Base-by-base conservation (phyloP, 1,140 invertebrate species). In the Achatina immaculata region DNA sequence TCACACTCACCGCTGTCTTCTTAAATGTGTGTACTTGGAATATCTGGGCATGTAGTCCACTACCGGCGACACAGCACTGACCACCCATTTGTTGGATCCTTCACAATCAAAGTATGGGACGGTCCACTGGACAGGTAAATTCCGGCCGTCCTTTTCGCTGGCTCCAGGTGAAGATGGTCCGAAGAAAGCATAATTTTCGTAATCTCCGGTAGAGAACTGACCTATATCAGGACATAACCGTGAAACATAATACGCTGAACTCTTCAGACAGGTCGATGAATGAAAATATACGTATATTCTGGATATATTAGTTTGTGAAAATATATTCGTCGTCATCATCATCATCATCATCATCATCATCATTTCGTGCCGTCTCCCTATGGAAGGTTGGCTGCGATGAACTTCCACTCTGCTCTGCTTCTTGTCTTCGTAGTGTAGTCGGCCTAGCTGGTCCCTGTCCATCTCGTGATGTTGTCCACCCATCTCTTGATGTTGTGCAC, bases 31-130 rank as follows among this genome's bases (percentile, higher is more conserved):
- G 90, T 96, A 99, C 85, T 96, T 95, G 28, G 81, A 83, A 90
- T 99, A 98, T 55, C 98, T 92, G 14, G 97, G 97, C 92, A 96
- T 98, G 77, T 98, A 96, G 91, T 99, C 98, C 62, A 96, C 96
- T 76, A 99, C 95, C 0, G 97, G 97, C 69, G 96, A 95, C 11
- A 97, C 95, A 34, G 97, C 97, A 78, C 94, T 95, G 2, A 98
- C 95, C 7, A 99, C 91, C 98, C 98, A 99, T 90, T 97, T 96
- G 91, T 99, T 98, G 0, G 97, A 95, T 85, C 96, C 93, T 21
- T 95, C 95, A 91, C 98, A 99, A 92, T 99, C 98, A 91, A 97
- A 99, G 91, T 99, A 99, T 0, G 98, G 97, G 71, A 21, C 92
- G 1, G 96, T 97, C 94, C 95, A 99, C 91, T 96, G 95, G 0